Percentiles rank a stretch among this genome's conserved stretches.
These are phyloP conservation scores for Lineus longissimus DNA, from an alignment of 1,140 invertebrate genomes.

Conservation along the genomic window DNA sequence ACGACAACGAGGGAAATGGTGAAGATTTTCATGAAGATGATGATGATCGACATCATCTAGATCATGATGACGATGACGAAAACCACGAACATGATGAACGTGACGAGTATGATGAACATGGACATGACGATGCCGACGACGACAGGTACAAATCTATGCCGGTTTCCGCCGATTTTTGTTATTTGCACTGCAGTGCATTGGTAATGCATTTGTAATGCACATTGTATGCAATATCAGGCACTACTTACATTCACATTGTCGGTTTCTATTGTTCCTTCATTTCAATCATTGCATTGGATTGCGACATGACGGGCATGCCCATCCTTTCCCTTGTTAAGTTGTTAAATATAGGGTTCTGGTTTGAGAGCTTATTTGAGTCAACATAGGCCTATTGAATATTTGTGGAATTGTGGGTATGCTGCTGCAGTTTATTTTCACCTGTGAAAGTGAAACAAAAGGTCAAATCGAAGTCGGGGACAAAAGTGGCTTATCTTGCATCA, in stretches of 20 bases:
- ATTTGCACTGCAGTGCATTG: background rate
- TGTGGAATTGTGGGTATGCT: too few relatives aligned
- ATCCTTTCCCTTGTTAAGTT: too few relatives aligned
- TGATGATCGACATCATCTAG: background rate
- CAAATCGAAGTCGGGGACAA: too few relatives aligned
- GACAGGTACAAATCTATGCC: background rate
- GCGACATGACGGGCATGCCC: too few relatives aligned
- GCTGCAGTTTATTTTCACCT: too few relatives aligned
- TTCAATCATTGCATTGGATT: too few relatives aligned
- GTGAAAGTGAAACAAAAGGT: too few relatives aligned
- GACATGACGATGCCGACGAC: background rate
- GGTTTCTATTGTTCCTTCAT: background rate
- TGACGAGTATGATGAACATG: background rate
- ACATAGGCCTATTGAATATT: too few relatives aligned
- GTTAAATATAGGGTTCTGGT: too few relatives aligned
- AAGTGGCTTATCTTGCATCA: too few relatives aligned
- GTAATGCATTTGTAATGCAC: background rate
- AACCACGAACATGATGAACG: background rate
- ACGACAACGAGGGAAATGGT: background rate
- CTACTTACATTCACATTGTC: background rate
- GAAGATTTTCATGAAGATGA: background rate
- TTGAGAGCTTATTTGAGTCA: too few relatives aligned
- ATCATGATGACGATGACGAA: background rate
- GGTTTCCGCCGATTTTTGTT: background rate
- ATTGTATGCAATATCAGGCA: background rate